Conservation (phyloP, 2,113 vertebrate species). For the Marmota flaviventris region DNA sequence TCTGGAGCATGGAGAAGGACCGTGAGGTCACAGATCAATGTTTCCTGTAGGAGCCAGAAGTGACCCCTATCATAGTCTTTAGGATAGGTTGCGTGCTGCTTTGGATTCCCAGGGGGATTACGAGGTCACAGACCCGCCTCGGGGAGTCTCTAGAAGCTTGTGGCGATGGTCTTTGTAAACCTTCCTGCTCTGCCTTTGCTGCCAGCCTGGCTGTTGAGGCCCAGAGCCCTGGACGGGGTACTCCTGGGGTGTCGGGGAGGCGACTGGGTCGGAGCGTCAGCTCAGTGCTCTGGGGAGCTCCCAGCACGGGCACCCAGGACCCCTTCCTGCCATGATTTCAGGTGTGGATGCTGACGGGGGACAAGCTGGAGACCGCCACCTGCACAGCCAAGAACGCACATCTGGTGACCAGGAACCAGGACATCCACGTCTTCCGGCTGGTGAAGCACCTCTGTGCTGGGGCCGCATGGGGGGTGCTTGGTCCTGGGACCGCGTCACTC, state of each 20-base stretch:
- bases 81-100: neutral
- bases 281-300: neutral
- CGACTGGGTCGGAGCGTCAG: neutral
- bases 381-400: constrained; percentile 99
- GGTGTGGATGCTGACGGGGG: constrained; percentile 99
- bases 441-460: constrained; percentile 86
- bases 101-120: neutral
- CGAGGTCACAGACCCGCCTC: neutral
- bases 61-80: neutral
- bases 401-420: constrained; percentile 97
- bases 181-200: rapidly evolving
- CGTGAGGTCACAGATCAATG: rapidly evolving
- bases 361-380: constrained; percentile 98
- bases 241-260: neutral
- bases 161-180: neutral
- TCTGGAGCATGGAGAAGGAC: neutral
- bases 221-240: neutral
- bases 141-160: rapidly evolving
- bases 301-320: neutral
- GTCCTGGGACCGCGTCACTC: rapidly evolving
- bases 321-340: constrained; percentile 71
- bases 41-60: neutral
- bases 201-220: neutral
- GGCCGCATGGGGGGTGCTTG: neutral
- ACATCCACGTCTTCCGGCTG: constrained; percentile 96